These are phyloP conservation scores for Syrphus vitripennis DNA, from an alignment of 2,888 invertebrate species.

Conservation along the genomic window DNA sequence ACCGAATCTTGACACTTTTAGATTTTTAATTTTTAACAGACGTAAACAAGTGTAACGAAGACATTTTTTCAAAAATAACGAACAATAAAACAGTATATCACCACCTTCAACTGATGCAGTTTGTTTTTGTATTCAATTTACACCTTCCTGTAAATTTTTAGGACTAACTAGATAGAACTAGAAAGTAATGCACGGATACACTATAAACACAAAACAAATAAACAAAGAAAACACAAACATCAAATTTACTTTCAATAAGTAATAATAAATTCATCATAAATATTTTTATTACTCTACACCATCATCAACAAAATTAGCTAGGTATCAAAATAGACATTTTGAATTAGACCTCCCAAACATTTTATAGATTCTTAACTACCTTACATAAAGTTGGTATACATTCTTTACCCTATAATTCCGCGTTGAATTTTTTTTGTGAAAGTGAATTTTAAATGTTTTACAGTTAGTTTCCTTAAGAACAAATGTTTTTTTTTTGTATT, in stretches of 20 bases:
- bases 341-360: neutral
- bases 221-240: no score
- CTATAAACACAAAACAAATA: no score
- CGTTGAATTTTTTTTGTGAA: conserved; percentile 41
- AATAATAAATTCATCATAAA: neutral
- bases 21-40: no score
- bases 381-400: neutral
- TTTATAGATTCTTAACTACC: neutral
- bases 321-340: neutral
- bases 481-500: conserved; percentile 52
- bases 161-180: no score
- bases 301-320: neutral
- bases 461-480: conserved; percentile 36
- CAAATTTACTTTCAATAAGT: neutral
- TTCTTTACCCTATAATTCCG: neutral
- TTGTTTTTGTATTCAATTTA: no score
- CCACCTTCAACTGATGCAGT: no score
- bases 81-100: no score
- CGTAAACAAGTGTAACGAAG: no score
- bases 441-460: conserved; percentile 40
- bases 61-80: no score
- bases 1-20: no score
- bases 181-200: no score
- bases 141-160: no score
- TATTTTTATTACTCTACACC: neutral